A percentile compares a stretch with the other conserved stretches of the same genome.
Conservation (phyloP, 2,113 vertebrate genomes). For the Python bivittatus region DNA sequence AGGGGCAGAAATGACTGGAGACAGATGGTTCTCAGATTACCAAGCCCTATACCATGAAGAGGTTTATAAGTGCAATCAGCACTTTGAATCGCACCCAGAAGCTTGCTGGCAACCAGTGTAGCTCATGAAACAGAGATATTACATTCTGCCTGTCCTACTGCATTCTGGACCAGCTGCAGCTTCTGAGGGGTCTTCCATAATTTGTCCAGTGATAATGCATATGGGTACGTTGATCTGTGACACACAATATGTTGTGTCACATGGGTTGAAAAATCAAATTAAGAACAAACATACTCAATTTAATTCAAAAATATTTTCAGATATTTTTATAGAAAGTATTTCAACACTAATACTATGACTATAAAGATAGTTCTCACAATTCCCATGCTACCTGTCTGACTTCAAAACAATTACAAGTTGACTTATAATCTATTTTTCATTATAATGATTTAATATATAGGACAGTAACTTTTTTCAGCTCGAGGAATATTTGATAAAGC, state of each 20-base stretch:
- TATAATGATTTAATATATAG: neutral
- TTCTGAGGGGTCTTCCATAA: neutral
- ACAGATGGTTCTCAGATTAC: neutral
- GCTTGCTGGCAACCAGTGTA: neutral
- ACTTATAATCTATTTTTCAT: neutral
- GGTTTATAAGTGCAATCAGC: neutral
- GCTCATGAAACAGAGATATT: neutral
- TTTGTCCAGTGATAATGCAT: neutral
- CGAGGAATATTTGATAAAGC: neutral
- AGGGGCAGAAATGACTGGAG: neutral
- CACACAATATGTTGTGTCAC: fast-evolving
- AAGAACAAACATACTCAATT: neutral
- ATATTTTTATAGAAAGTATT: neutral
- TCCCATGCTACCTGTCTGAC: constrained; percentile 38
- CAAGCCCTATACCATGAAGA: neutral
- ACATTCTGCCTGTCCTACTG: neutral
- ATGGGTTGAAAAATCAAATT: neutral
- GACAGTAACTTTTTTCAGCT: neutral
- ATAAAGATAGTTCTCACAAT: neutral
- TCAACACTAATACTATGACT: neutral
- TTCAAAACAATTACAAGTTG: neutral
- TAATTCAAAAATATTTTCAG: fast-evolving
- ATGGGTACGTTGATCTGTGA: neutral
- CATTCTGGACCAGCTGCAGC: neutral
- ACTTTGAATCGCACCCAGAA: neutral